Base-by-base conservation (phyloP, 2,113 vertebrate genomes). In the Microcebus jonahi region DNA sequence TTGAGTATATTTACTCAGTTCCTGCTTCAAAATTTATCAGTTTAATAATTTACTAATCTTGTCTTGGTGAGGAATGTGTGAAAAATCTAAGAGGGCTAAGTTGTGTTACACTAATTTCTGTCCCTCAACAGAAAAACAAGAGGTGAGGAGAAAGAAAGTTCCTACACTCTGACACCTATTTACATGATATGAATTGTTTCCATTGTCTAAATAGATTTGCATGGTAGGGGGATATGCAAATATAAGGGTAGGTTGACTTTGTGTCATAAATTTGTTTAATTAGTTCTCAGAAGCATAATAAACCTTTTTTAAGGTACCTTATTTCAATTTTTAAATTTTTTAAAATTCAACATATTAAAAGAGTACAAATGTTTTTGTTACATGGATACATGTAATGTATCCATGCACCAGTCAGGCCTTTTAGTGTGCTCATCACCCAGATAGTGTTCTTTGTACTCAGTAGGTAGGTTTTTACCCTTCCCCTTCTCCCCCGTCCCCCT, bases 121-220 rank as follows among this genome's bases (percentile, higher is more conserved):
- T 50, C 31, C 21, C 9, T 79, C 23, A 55, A 71, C 6, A 50
- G 21, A 91, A 71, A 93, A 92, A 67, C 0, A n/a, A 17, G 34
- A 65, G 42, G 68, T 27, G 29, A 97, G 8, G 29, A 20, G 5
- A 67, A 95, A 94, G 17, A 14, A 15, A 8, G 15, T 50, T 71
- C 1, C 29, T 45, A 13, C 6, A 73, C 14, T 88, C 5, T 88
- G 29, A 75, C 2, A 61, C 25, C 10, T 73, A 70, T 68, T 53
- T 79, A 86, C 7, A 48, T 91, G 89, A 81, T 42, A 25, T 73
- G 39, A 87, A 55, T 90, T 80, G 31, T 73, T 86, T 48, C 80
- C 45, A 81, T 88, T 80, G 86, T 93, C 59, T 53, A 95, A 96
- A 88, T 39, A 2, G 4, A 92, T 80, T 79, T 34, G 68, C 59